Evolutionary conservation across 2,888 invertebrate species (phyloP).

Genomic region (Himalopsyche tibetana): DNA sequence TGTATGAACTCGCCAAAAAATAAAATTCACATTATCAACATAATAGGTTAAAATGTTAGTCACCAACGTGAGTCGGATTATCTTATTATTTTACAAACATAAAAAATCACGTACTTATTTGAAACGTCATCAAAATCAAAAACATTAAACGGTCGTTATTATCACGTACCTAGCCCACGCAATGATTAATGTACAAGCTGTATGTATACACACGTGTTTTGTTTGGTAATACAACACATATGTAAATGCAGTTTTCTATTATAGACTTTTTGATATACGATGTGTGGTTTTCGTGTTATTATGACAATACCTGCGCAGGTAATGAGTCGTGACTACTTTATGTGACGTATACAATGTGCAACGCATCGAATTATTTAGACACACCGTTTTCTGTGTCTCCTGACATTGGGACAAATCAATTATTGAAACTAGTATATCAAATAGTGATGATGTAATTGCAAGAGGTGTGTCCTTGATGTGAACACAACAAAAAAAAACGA

Average conservation of each 20-base stretch:
- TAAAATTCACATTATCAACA: no score
- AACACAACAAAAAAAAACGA: neutral
- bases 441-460: constrained; percentile 4
- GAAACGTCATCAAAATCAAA: neutral
- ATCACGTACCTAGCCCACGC: neutral
- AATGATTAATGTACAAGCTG: neutral
- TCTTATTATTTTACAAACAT: no score
- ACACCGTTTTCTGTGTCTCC: neutral
- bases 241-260: constrained; percentile 17
- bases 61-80: no score
- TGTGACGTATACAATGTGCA: neutral
- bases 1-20: no score
- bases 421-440: neutral
- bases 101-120: neutral
- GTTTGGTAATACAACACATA: neutral
- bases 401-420: neutral
- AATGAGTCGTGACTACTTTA: constrained; percentile 19
- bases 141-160: neutral
- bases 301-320: neutral
- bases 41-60: no score
- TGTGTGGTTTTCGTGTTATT: constrained; percentile 20
- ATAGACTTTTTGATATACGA: constrained; percentile 20
- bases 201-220: neutral
- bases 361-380: neutral
- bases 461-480: neutral